Evolutionary conservation across 92 coral and sea anemone genomes (phyloP).

Genomic region (Montipora capitata): DNA sequence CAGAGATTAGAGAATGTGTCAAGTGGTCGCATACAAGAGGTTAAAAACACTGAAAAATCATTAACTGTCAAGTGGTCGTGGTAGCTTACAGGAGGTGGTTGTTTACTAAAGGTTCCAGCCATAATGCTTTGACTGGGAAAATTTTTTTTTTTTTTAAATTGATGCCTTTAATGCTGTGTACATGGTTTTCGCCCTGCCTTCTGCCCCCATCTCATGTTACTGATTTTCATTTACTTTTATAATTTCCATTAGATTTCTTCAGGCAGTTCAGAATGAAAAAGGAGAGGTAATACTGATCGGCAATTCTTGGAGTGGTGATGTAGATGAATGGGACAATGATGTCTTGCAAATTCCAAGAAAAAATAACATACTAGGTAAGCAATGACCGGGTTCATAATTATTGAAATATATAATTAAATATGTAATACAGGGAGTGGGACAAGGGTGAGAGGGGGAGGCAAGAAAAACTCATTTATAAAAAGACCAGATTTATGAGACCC

Average conservation of each 20-base stretch:
- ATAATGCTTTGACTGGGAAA: background rate
- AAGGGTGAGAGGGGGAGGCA: no score
- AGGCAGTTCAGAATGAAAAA: background rate
- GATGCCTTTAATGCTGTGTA: no score
- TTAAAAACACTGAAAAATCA: no score
- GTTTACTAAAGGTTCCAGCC: background rate
- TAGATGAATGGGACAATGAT: background rate
- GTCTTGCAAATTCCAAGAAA: conserved; percentile 4
- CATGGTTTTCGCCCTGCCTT: no score
- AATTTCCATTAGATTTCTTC: conserved; percentile 6
- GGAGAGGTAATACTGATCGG: conserved; percentile 20
- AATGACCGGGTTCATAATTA: no score
- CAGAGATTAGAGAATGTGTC: background rate
- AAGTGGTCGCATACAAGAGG: background rate
- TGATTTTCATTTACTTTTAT: no score
- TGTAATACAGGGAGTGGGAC: no score
- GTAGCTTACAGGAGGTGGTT: background rate
- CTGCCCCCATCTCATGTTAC: no score
- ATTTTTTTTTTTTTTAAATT: no score
- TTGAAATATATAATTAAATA: no score
- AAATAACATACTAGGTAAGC: background rate
- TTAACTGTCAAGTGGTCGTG: background rate
- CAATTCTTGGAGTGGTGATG: conserved; percentile 11
- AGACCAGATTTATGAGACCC: no score
- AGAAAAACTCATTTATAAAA: no score